phyloP scores from a whole-genome alignment of 2,113 vertebrate species.

The Otocyon megalotis region DNA sequence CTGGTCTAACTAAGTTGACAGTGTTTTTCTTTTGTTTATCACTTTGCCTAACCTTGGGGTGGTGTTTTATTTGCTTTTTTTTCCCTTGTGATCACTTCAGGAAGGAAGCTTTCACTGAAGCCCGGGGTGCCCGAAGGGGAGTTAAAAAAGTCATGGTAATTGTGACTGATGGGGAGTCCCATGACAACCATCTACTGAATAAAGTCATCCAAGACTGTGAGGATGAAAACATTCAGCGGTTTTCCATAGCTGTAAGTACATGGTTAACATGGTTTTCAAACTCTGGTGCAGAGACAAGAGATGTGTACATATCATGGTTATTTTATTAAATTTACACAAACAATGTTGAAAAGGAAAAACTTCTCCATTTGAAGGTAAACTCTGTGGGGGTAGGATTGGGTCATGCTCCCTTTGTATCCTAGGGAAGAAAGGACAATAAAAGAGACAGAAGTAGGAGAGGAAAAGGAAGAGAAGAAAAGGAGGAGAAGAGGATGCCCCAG shows the following conservation, averaged over 20 bases:
- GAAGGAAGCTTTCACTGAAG: constrained; percentile 93
- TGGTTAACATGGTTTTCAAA: not conserved
- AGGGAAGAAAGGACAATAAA: not conserved
- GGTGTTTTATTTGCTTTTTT: constrained; percentile 46
- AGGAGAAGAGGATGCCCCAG: not conserved
- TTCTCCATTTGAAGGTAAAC: not conserved
- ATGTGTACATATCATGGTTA: not conserved
- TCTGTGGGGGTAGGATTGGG: not conserved
- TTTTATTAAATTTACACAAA: not conserved
- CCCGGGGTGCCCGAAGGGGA: constrained; percentile 92
- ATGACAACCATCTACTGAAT: constrained; percentile 90
- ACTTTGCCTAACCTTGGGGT: not conserved
- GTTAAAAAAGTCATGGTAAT: constrained; percentile 98
- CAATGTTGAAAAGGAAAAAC: not conserved
- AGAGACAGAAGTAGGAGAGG: not conserved
- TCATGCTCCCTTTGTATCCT: not conserved
- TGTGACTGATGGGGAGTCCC: constrained; percentile 98
- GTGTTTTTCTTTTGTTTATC: not conserved
- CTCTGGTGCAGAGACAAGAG: not conserved
- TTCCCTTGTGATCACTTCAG: constrained; percentile 82
- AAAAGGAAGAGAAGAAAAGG: not conserved
- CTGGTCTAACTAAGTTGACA: not conserved
- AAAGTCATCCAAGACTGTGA: constrained; percentile 91
- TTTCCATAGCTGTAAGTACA: constrained; percentile 96
- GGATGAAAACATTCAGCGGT: constrained; percentile 93